Evolutionary conservation across 1,140 invertebrate species (phyloP), one percentile per base, ranked within the genome.

Genomic region (Drosophila sechellia): DNA sequence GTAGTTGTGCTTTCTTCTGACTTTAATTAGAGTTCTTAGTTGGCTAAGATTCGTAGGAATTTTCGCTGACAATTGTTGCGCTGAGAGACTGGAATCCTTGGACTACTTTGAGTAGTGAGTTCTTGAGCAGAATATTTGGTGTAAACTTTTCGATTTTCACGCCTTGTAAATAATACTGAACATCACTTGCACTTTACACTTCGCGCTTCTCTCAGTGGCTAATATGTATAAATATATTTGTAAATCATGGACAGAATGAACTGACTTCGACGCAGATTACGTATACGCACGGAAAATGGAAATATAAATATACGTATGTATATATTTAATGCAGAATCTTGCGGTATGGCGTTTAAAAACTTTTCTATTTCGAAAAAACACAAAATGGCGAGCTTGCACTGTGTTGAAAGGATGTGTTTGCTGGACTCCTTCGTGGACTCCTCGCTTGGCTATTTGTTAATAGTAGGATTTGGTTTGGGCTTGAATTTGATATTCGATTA

Each of bases 241-340:
- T 71, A 71, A 70, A 71, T 70, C 68, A 71, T 71, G 68, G 68
- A 71, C 68, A 71, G 68, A 71, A 70, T 71, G 65, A 71, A 71
- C 68, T 71, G 68, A 71, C 66, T 71, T 57, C 52, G 68, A 71
- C 66, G 46, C 64, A 68, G 64, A 70, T 69, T 70, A 70, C 68
- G 68, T 70, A 70, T 70, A 70, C 68, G 68, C 68, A 70, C 68
- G 66, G 66, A 22, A 56, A 71, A 57, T 69, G 52, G 52, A 57
- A 70, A 69, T 69, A 68, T 64, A 35, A 43, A 60, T 42, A 43
- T 59, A 17, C 31, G 35, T 50, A 34, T 53, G 17, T 49, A 39
- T 37, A 13, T 37, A 37, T 13, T 13, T 37, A 43, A 64, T 64
- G 60, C n/a, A 25, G 60, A 63, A 63, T 64, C 31, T 64, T 40